Percentiles rank a stretch among this genome's conserved stretches.
Evolutionary conservation across 2,797 vertebrate species (phyloP).

Genomic region (Dryobates pubescens): DNA sequence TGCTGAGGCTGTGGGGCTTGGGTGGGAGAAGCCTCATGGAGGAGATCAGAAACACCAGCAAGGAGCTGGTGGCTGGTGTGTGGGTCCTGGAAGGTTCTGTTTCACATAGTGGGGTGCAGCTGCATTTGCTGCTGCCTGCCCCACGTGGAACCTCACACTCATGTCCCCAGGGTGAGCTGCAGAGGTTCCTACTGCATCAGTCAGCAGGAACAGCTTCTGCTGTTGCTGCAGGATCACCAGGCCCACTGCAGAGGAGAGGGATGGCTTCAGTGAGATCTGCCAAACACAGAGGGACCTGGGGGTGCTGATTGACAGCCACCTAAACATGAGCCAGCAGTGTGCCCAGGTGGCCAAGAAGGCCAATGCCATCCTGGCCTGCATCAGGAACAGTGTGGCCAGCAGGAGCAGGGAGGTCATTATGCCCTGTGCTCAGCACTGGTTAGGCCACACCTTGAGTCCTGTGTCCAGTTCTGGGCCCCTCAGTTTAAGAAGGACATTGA

Average conservation of each 20-base stretch:
- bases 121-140: background rate
- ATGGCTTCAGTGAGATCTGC: background rate
- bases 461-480: too few relatives aligned
- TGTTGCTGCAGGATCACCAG: fast-evolving
- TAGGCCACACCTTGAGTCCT: too few relatives aligned
- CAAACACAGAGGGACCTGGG: too few relatives aligned
- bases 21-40: fast-evolving
- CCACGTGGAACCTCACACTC: fast-evolving
- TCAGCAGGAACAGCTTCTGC: background rate
- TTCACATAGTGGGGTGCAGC: fast-evolving
- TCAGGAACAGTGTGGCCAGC: too few relatives aligned
- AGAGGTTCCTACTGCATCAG: background rate
- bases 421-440: too few relatives aligned
- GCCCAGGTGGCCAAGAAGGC: too few relatives aligned
- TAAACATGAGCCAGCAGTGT: too few relatives aligned
- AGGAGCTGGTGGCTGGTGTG: background rate
- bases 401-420: too few relatives aligned
- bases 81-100: background rate
- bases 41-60: background rate
- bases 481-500: too few relatives aligned
- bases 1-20: background rate
- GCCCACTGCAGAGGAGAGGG: fast-evolving
- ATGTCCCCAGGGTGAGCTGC: fast-evolving
- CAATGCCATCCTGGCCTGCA: too few relatives aligned
- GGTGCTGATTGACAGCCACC: too few relatives aligned